A percentile compares a stretch with the other conserved stretches of the same genome.
These are phyloP conservation scores for Petaurus breviceps DNA, from an alignment of 2,113 vertebrate genomes.

Conservation along the genomic window DNA sequence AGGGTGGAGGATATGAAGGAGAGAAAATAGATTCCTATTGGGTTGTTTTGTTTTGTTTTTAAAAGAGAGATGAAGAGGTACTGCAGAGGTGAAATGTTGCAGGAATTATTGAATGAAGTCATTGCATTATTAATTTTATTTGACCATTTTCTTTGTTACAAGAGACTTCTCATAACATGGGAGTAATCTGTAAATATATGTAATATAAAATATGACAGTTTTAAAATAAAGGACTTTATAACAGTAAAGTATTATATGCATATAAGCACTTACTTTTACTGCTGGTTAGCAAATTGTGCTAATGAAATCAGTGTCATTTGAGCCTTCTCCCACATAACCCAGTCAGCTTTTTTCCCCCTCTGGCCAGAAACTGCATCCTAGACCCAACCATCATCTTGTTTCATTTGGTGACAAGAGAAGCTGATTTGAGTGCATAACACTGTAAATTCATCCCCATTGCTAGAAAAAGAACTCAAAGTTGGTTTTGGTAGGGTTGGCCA, in stretches of 20 bases:
- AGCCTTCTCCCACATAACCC: not conserved
- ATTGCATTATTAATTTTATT: not conserved
- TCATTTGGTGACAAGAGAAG: not conserved
- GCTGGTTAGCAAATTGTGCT: not conserved
- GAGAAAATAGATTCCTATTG: not conserved
- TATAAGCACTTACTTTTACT: not conserved
- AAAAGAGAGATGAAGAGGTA: not conserved
- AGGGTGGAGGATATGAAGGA: not conserved
- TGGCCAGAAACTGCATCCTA: not conserved
- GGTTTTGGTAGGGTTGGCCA: not conserved
- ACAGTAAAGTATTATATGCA: not conserved
- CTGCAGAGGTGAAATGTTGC: not conserved
- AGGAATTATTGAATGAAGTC: not conserved
- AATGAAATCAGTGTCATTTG: not conserved
- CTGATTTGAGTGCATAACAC: not conserved
- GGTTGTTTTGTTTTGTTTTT: not conserved
- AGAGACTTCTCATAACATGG: not conserved
- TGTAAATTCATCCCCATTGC: not conserved
- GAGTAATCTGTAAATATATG: not conserved
- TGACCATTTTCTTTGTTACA: not conserved
- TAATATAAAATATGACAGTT: not conserved
- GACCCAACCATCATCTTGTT: not conserved
- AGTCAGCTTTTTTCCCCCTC: not conserved
- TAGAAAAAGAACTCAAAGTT: conserved; percentile 41
- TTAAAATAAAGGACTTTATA: too few relatives aligned